Conservation (phyloP, 37 sponge, comb jelly and placozoan genomes). For the Corticium candelabrum region DNA sequence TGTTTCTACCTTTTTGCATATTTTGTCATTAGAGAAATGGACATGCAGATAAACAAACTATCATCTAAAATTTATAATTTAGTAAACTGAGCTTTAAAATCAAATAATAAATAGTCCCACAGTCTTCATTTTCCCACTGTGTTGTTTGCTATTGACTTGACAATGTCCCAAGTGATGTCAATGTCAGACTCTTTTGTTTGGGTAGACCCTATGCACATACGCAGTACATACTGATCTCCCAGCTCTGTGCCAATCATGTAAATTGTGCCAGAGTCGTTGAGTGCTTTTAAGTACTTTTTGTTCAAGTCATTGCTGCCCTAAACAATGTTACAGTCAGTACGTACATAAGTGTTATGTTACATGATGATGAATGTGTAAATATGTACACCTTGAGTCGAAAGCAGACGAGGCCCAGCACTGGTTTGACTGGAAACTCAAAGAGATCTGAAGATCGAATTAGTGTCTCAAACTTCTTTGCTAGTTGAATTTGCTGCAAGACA, state of each 20-base stretch:
- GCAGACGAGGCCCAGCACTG: neutral
- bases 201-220: neutral
- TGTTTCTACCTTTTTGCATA: too few species aligned
- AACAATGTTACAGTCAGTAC: too few species aligned
- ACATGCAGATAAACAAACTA: too few species aligned
- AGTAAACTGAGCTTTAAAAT: too few species aligned
- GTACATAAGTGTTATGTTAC: neutral
- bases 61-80: too few species aligned
- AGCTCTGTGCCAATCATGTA: neutral
- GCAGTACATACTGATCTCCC: neutral
- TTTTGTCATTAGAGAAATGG: too few species aligned
- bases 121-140: too few species aligned
- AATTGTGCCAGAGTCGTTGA: neutral
- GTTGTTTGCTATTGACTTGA: neutral
- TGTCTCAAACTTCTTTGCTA: neutral
- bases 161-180: neutral
- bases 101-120: too few species aligned
- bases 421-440: neutral
- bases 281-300: neutral
- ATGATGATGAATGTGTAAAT: neutral
- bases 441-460: neutral
- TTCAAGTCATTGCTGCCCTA: neutral
- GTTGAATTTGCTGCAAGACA: neutral
- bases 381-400: neutral
- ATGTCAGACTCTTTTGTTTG: neutral